A percentile compares a stretch with the other conserved stretches of the same genome.
phyloP scores from a whole-genome alignment of 2,797 vertebrate genomes.

The Malurus splendens region DNA sequence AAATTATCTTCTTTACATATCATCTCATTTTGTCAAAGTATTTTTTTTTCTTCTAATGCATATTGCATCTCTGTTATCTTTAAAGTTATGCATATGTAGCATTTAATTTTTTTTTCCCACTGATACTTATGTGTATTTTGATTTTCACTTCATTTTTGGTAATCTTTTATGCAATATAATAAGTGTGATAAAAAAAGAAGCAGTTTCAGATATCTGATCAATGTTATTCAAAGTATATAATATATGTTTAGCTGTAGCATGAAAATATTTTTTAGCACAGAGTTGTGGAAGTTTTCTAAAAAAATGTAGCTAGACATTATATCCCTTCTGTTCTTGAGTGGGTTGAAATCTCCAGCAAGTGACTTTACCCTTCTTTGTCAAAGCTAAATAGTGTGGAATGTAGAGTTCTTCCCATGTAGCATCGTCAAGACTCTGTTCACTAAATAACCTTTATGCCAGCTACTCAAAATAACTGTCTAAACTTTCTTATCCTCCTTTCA shows the following conservation, averaged over 20 bases:
- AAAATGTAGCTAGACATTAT: neutral
- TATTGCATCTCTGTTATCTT: neutral
- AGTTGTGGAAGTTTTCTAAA: neutral
- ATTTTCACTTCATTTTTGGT: neutral
- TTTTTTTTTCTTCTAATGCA: neutral
- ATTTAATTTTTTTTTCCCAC: neutral
- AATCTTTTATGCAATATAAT: neutral
- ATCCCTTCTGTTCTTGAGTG: neutral
- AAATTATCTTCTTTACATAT: neutral
- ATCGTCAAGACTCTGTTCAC: neutral
- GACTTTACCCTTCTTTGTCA: neutral
- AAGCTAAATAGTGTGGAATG: neutral
- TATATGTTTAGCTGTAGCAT: neutral
- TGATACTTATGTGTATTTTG: neutral
- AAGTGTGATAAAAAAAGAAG: neutral
- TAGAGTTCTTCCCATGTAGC: neutral
- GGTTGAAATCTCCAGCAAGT: neutral
- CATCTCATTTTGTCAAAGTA: neutral
- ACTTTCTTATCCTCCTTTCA: constrained; percentile 1
- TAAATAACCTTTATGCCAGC: neutral
- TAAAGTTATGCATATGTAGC: neutral
- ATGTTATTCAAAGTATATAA: neutral
- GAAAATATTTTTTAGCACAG: neutral
- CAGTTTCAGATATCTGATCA: neutral
- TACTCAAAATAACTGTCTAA: neutral